Evolutionary conservation across 2,797 vertebrate genomes (phyloP), one percentile per base, ranked within the genome.

Genomic region (Sebastes melanostomus): DNA sequence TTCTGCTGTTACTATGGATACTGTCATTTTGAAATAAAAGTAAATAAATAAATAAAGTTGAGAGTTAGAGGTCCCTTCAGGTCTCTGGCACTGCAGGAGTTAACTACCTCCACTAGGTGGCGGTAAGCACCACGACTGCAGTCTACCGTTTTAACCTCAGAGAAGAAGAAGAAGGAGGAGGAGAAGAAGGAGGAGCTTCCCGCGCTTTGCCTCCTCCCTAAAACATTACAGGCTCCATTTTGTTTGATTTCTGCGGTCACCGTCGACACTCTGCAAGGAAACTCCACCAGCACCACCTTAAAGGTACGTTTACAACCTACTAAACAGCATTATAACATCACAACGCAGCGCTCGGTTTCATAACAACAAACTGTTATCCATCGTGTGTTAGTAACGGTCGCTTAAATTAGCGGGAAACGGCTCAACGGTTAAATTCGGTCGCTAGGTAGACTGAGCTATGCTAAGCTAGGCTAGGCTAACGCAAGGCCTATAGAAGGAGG

Each of bases 151-250:
- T 20, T 6, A 18, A 27, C 3, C 3, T 50, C 42, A 12, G 8
- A 66, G 36, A 42, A 25, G 61, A 8, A 38, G 62, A 14, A 42
- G 36, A 4, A 3, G 29, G 14, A 34, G 25, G 29, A 22, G 20
- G 10, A 20, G n/a, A 11, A 50, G 58, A 1, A 34, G 62, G 62
- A 25, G 52, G 32, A 25, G 20, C 22, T 4, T 13, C 25, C 14
- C 24, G 10, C 54, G 20, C 5, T 14, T 25, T 22, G 36, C 34
- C 73, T 27, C 78, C 81, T 79, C 73, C 34, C 54, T 29, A 46
- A 5, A 18, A 59, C 13, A 6, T n/a, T 30, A 4, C 8, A 63
- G 90, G 54, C 82, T 75, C 93, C 93, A 94, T 94, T 94, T 94
- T 94, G 93, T 92, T 86, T 89, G 30, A 42, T 78, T 80, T 65